Conservation (phyloP, 2,888 invertebrate species). For the Lycia hirtaria region DNA sequence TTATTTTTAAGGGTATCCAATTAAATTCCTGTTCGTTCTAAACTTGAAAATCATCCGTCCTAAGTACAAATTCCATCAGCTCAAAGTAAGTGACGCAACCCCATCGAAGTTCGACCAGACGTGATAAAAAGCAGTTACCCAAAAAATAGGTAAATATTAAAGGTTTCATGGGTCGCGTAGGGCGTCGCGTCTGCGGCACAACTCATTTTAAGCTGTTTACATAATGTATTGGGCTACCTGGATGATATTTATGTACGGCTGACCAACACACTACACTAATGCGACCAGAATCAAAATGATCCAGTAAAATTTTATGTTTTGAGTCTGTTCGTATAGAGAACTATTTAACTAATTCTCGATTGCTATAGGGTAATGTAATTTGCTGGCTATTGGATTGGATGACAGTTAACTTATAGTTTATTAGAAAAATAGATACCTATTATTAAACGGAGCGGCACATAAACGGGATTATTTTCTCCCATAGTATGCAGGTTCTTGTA, state of each 20-base stretch:
- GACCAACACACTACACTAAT: slow-evolving; percentile 8
- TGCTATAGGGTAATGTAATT: no score
- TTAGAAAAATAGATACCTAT: no score
- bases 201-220: slow-evolving; percentile 48
- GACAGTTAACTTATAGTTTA: no score
- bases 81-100: slow-evolving; percentile 5
- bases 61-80: slow-evolving; percentile 3
- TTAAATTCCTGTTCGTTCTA: background rate
- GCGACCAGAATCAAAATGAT: background rate
- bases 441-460: no score
- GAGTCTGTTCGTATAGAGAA: no score
- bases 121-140: slow-evolving; percentile 41
- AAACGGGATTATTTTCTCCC: no score
- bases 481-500: no score
- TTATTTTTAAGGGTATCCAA: background rate
- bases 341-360: no score
- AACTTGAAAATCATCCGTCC: background rate
- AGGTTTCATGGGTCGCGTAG: slow-evolving; percentile 13
- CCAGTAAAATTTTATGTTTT: no score
- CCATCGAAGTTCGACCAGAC: slow-evolving; percentile 27
- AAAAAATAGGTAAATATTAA: slow-evolving; percentile 49
- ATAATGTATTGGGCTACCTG: slow-evolving; percentile 22
- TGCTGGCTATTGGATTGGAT: no score
- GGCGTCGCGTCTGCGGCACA: slow-evolving; percentile 32
- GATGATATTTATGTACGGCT: slow-evolving; percentile 24